phyloP scores from a whole-genome alignment of 2,113 vertebrate genomes.

The Lophochroa leadbeateri region DNA sequence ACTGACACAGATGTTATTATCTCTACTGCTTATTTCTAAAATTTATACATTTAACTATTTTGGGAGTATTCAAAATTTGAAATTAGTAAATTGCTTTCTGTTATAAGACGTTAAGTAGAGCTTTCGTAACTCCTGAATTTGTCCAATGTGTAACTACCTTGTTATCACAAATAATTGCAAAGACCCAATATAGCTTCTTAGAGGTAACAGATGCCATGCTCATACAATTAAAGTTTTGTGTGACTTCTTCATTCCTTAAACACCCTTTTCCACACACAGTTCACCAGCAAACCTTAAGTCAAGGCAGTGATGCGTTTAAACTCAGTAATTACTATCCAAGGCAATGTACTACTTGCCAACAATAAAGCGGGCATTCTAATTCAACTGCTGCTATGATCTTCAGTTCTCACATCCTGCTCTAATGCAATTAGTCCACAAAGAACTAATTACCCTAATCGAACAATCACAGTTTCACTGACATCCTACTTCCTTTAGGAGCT shows the following conservation, averaged over 20 bases:
- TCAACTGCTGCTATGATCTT: constrained; percentile 69
- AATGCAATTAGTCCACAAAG: constrained; percentile 81
- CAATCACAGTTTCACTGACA: constrained; percentile 79
- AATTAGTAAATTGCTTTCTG: neutral
- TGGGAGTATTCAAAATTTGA: neutral
- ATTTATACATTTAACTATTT: neutral
- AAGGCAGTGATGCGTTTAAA: constrained; percentile 56
- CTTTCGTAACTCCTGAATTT: neutral
- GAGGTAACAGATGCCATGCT: constrained; percentile 53
- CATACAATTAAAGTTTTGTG: neutral
- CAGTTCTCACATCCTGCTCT: constrained; percentile 81
- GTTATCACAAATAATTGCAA: neutral
- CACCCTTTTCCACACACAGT: constrained; percentile 14
- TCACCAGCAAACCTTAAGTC: constrained; percentile 23
- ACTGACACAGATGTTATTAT: neutral
- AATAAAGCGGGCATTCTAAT: constrained; percentile 58
- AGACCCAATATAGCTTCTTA: neutral
- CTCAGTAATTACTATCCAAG: constrained; percentile 74
- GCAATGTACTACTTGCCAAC: constrained; percentile 56
- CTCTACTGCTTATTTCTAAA: neutral
- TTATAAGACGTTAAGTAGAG: neutral
- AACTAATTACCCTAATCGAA: constrained; percentile 82
- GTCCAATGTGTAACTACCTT: neutral
- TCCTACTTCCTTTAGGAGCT: constrained; percentile 80
- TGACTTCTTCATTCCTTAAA: constrained; percentile 42